Percentiles rank a stretch among this genome's conserved stretches.
These are phyloP conservation scores for Dendrolimus punctatus DNA, from an alignment of 1,140 invertebrate genomes.

Conservation along the genomic window DNA sequence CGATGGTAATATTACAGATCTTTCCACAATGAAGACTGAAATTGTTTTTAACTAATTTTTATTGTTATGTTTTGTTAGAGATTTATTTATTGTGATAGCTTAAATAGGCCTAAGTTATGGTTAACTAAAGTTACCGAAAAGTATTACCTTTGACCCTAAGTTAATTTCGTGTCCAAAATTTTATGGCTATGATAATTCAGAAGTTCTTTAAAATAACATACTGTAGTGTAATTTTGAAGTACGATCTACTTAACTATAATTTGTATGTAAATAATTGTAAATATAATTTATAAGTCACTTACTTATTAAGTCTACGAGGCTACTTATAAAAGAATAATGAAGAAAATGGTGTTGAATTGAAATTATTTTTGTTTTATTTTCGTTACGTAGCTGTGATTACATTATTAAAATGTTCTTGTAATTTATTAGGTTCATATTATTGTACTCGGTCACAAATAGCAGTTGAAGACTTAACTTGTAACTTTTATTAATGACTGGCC, in stretches of 20 bases:
- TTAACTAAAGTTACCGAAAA: conserved; percentile 68
- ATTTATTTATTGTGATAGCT: conserved; percentile 66
- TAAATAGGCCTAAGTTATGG: conserved; percentile 38
- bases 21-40: conserved; percentile 44
- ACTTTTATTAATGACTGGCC: no score
- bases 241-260: conserved; percentile 6
- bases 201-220: background rate
- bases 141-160: conserved; percentile 56
- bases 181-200: conserved; percentile 34
- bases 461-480: no score
- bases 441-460: no score
- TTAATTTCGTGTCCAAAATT: conserved; percentile 39
- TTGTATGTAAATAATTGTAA: conserved; percentile 35
- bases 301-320: conserved; percentile 43
- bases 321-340: conserved; percentile 29
- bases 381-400: background rate
- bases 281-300: conserved; percentile 26
- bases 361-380: conserved; percentile 4
- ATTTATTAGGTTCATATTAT: no score
- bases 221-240: background rate
- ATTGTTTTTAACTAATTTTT: conserved; percentile 45
- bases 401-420: background rate
- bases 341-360: conserved; percentile 19
- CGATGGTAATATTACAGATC: no score
- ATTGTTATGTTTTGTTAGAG: conserved; percentile 54